phyloP scores from a whole-genome alignment of 2,113 vertebrate genomes.

The Neoarius graeffei region DNA sequence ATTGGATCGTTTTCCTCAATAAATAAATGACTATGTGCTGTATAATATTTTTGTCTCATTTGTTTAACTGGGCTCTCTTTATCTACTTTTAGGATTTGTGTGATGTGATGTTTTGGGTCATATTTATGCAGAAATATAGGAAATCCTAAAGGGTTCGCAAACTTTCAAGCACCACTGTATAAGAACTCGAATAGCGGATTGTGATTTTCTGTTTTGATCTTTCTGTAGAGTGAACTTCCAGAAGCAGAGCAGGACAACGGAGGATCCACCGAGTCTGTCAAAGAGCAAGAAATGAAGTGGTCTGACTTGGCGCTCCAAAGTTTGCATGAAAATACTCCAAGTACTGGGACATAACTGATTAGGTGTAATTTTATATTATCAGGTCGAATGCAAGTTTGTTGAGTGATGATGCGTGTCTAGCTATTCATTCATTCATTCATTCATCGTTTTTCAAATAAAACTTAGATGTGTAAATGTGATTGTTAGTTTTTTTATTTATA shows the following conservation, averaged over 20 bases:
- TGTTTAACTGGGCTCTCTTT: no score
- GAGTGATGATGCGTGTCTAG: not conserved
- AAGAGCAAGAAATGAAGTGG: slow-evolving; percentile 99
- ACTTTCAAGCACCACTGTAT: no score
- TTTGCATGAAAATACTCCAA: slow-evolving; percentile 91
- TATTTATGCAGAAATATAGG: no score
- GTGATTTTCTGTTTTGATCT: not conserved
- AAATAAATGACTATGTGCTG: no score
- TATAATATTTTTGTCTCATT: no score
- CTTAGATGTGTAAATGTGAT: not conserved
- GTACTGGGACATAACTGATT: slow-evolving; percentile 70
- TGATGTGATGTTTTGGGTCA: no score
- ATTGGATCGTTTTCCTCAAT: no score
- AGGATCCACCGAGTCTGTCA: slow-evolving; percentile 93
- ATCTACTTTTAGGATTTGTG: no score
- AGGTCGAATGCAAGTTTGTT: not conserved
- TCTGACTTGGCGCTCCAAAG: slow-evolving; percentile 92
- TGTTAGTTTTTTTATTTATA: not conserved
- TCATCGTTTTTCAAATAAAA: not conserved
- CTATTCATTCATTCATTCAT: not conserved
- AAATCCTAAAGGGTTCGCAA: no score
- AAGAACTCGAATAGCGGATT: not conserved
- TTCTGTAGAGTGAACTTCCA: slow-evolving; percentile 87
- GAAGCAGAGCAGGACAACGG: slow-evolving; percentile 98
- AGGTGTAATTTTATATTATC: not conserved